Evolutionary conservation across 2,888 invertebrate species (phyloP).

Genomic region (Brachycybe producta): DNA sequence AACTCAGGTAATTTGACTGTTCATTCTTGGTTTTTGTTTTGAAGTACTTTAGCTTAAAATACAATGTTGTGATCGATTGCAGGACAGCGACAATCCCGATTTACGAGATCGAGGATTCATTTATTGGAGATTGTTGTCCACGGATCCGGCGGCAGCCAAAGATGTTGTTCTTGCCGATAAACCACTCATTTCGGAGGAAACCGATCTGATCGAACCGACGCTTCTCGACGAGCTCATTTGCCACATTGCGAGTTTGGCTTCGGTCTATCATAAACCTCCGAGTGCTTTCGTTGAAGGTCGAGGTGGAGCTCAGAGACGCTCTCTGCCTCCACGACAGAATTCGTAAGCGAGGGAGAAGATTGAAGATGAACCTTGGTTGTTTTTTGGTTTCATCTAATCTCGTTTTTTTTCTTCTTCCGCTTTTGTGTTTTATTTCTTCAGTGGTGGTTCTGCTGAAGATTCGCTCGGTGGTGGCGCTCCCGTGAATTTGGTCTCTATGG

Average conservation of each 20-base stretch:
- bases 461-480: conserved; percentile 19
- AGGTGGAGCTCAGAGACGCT: conserved; percentile 29
- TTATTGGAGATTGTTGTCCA: conserved; percentile 95
- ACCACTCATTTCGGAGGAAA: conserved; percentile 97
- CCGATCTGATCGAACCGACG: conserved; percentile 93
- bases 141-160: conserved; percentile 98
- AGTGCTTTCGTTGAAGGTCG: conserved; percentile 92
- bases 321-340: conserved; percentile 24
- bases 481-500: conserved; percentile 24
- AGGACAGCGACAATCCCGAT: conserved; percentile 95
- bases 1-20: conserved; percentile 35
- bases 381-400: not conserved
- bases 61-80: conserved; percentile 1
- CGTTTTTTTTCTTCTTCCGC: not conserved
- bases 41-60: not conserved
- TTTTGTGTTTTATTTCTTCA: conserved; percentile 8
- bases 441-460: conserved; percentile 22
- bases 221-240: conserved; percentile 94
- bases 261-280: conserved; percentile 98
- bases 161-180: conserved; percentile 98
- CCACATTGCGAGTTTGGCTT: conserved; percentile 93
- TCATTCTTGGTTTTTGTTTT: not conserved
- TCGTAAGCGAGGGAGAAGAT: conserved; percentile 15
- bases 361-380: not conserved
- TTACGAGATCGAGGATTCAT: conserved; percentile 96